Percentiles rank a stretch among this genome's conserved stretches.
These are phyloP conservation scores for Tigriopus californicus DNA, from an alignment of 2,888 invertebrate species.

Conservation along the genomic window DNA sequence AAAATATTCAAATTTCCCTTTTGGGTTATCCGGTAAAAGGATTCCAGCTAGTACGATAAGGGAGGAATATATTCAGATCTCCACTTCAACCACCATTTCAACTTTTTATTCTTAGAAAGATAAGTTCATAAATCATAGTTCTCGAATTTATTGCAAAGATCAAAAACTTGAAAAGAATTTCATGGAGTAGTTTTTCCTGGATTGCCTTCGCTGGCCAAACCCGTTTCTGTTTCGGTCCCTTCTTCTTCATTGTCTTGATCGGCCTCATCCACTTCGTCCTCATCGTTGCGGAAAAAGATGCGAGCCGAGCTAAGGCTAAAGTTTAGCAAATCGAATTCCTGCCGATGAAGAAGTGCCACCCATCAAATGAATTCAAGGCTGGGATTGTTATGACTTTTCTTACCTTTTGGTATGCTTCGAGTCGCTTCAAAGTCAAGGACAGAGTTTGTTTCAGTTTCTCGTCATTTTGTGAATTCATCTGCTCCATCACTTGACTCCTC, in stretches of 20 bases:
- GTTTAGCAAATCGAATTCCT: constrained; percentile 75
- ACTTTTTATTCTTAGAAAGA: too few species aligned
- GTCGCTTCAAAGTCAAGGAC: constrained; percentile 64
- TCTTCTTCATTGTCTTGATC: neutral
- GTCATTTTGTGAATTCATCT: constrained; percentile 30
- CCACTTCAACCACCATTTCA: too few species aligned
- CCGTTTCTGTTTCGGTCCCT: neutral
- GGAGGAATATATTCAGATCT: too few species aligned
- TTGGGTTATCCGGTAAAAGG: too few species aligned
- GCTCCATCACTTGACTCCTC: constrained; percentile 31
- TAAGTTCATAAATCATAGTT: too few species aligned
- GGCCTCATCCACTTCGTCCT: neutral
- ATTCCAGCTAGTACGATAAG: too few species aligned
- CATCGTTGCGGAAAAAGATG: constrained; percentile 61
- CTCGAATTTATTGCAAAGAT: too few species aligned
- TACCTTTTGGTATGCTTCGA: constrained; percentile 47
- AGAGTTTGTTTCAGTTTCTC: constrained; percentile 81
- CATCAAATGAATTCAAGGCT: too few species aligned
- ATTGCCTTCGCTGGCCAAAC: neutral
- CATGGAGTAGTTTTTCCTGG: neutral
- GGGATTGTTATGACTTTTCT: neutral
- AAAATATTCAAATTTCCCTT: too few species aligned
- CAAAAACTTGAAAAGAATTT: too few species aligned
- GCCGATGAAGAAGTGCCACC: constrained; percentile 20
- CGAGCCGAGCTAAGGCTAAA: constrained; percentile 83